Percentiles rank a stretch among this genome's conserved stretches.
Conservation (phyloP, 2,888 invertebrate species). For the Eristalinus aeneus region DNA sequence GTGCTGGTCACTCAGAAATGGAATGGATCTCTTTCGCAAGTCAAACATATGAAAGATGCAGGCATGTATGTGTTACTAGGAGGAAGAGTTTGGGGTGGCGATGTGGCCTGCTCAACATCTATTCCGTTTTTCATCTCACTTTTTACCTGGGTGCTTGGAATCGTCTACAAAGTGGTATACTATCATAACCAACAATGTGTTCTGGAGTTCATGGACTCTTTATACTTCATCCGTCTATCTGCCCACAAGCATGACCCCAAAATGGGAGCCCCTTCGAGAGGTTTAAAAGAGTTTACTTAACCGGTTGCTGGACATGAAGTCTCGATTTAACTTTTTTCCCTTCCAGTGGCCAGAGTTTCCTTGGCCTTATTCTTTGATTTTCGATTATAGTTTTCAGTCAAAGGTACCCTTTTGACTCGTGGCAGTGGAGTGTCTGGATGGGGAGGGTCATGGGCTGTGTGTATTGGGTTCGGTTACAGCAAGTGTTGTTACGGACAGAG, state of each 20-base stretch:
- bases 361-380: conserved; percentile 16
- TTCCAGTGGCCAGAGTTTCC: conserved; percentile 5
- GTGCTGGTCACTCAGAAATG: conserved; percentile 26
- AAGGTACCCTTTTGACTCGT: background rate
- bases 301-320: conserved; percentile 25
- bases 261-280: conserved; percentile 24
- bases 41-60: conserved; percentile 19
- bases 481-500: background rate
- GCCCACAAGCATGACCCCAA: background rate
- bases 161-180: conserved; percentile 6
- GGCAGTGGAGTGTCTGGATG: background rate
- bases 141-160: conserved; percentile 6
- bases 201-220: background rate
- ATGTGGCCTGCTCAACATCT: background rate
- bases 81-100: background rate
- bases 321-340: conserved; percentile 26
- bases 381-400: conserved; percentile 8
- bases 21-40: conserved; percentile 26
- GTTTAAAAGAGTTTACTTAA: conserved; percentile 33
- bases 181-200: conserved; percentile 44
- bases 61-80: background rate
- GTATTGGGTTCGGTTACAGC: background rate
- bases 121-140: background rate
- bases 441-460: background rate
- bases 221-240: background rate